Percentiles rank a stretch among this genome's conserved stretches.
Conservation (phyloP, 1,140 invertebrate species). For the Diuraphis noxia region DNA sequence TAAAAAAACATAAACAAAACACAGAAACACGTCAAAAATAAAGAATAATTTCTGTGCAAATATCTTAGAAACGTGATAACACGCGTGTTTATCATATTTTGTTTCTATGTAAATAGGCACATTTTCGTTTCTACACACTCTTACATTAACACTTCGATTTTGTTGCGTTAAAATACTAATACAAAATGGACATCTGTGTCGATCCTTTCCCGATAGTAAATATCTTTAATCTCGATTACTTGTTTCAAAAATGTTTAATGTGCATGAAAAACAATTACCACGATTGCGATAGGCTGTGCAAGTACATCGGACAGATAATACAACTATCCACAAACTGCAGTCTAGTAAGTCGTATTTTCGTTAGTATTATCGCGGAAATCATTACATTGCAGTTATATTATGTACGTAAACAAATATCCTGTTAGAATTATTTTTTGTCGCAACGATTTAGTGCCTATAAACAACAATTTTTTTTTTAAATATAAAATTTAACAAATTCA, state of each 20-base stretch:
- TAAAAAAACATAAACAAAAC: no score
- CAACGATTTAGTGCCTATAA: not conserved
- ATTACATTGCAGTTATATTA: no score
- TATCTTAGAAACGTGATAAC: not conserved
- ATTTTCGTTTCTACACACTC: not conserved
- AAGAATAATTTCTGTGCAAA: not conserved
- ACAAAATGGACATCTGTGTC: not conserved
- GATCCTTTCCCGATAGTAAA: not conserved
- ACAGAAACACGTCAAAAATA: not conserved
- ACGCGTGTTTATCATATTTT: not conserved
- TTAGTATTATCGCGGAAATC: not conserved
- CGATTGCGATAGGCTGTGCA: not conserved
- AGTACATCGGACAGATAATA: slow-evolving; percentile 8
- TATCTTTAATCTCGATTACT: not conserved
- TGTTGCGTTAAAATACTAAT: not conserved
- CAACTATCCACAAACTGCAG: not conserved
- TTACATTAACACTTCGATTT: not conserved
- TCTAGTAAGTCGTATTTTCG: not conserved
- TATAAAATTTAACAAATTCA: not conserved
- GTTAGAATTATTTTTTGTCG: not conserved
- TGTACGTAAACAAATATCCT: not conserved
- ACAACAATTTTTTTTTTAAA: not conserved
- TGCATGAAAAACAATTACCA: not conserved
- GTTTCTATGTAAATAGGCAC: not conserved
- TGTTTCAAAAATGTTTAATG: not conserved